These are phyloP conservation scores for Eupithecia abbreviata DNA, from an alignment of 2,888 invertebrate species.

Conservation along the genomic window DNA sequence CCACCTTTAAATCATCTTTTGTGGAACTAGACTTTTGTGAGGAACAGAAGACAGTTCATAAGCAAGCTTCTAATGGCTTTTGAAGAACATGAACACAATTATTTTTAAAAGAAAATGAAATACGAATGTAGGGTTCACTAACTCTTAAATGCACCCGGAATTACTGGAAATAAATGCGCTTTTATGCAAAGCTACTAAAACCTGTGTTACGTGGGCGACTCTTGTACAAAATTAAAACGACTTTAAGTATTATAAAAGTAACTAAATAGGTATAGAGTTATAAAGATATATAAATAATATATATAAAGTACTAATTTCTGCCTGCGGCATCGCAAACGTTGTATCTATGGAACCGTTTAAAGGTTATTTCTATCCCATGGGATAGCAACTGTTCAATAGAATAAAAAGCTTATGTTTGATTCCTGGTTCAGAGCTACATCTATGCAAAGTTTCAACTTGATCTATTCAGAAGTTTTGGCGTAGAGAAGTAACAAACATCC, in stretches of 20 bases:
- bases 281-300: too few relatives aligned
- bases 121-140: slow-evolving; percentile 11
- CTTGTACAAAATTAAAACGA: neutral
- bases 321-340: too few relatives aligned
- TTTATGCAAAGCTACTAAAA: slow-evolving; percentile 6
- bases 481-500: too few relatives aligned
- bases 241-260: neutral
- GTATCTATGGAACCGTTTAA: too few relatives aligned
- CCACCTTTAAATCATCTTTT: slow-evolving; percentile 9
- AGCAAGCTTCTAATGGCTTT: neutral
- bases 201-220: neutral
- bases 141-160: slow-evolving; percentile 15
- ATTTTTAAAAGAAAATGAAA: slow-evolving; percentile 5
- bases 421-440: too few relatives aligned
- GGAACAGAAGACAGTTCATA: neutral
- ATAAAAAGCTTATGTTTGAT: too few relatives aligned
- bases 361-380: too few relatives aligned
- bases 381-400: too few relatives aligned
- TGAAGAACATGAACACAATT: neutral
- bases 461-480: too few relatives aligned
- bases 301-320: too few relatives aligned
- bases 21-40: neutral
- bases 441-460: too few relatives aligned
- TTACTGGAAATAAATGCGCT: slow-evolving; percentile 4
- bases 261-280: neutral